These are phyloP conservation scores for Arenicola marina DNA, from an alignment of 2,888 invertebrate species.

Conservation along the genomic window DNA sequence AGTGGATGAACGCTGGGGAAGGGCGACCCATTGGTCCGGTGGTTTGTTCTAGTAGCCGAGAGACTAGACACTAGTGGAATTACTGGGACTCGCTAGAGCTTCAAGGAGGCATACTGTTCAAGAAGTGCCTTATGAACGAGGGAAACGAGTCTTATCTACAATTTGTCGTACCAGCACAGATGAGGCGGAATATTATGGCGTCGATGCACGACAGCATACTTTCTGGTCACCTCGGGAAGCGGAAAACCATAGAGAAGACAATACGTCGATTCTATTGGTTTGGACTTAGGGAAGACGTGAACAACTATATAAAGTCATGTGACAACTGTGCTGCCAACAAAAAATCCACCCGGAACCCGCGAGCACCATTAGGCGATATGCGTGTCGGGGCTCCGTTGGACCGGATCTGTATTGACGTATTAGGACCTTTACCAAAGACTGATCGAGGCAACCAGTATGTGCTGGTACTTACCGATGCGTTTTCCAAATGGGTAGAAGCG, in stretches of 20 bases:
- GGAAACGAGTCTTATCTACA: neutral
- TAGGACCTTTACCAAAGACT: constrained; percentile 13
- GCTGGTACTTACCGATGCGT: constrained; percentile 11
- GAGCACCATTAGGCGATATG: constrained; percentile 14
- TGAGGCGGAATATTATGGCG: neutral
- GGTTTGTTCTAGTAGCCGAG: neutral
- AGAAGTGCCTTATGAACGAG: neutral
- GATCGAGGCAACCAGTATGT: constrained; percentile 11
- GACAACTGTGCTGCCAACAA: constrained; percentile 6
- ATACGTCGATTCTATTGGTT: neutral
- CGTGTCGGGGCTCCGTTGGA: constrained; percentile 18
- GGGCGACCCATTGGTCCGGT: neutral
- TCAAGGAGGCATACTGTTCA: neutral
- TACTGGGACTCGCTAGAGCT: neutral
- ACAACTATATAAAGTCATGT: neutral
- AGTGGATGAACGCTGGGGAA: neutral
- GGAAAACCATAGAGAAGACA: neutral
- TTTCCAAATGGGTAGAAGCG: constrained; percentile 15
- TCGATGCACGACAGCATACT: constrained; percentile 4
- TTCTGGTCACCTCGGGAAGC: neutral
- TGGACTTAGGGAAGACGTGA: neutral
- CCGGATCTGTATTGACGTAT: neutral
- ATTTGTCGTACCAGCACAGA: neutral
- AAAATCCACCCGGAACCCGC: constrained; percentile 11
- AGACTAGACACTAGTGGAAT: constrained; percentile 2